Evolutionary conservation across 2,888 invertebrate genomes (phyloP).

Genomic region (Andrena minutula): DNA sequence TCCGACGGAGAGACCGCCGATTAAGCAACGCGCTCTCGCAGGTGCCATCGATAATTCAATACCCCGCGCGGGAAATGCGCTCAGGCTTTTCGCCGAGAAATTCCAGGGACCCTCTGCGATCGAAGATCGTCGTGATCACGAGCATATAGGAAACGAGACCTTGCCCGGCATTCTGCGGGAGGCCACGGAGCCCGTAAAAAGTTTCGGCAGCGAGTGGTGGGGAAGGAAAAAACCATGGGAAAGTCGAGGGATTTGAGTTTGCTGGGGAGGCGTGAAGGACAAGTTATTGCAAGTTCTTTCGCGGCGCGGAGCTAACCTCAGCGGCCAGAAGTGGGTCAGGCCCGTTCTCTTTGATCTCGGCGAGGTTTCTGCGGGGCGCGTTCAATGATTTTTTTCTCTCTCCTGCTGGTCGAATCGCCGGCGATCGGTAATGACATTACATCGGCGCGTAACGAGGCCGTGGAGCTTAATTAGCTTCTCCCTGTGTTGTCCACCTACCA

Average conservation of each 20-base stretch:
- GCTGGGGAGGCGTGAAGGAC: slow-evolving; percentile 41
- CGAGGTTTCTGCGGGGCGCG: slow-evolving; percentile 12
- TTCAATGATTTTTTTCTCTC: not conserved
- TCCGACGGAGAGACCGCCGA: not conserved
- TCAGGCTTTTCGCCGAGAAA: not conserved
- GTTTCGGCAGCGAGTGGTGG: not conserved
- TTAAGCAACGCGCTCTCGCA: not conserved
- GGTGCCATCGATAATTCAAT: slow-evolving; percentile 4
- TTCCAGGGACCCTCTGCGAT: not conserved
- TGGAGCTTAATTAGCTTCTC: slow-evolving; percentile 27
- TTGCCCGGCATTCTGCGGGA: not conserved
- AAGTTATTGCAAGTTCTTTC: slow-evolving; percentile 43
- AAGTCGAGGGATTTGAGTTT: slow-evolving; percentile 29
- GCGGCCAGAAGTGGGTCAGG: slow-evolving; percentile 59
- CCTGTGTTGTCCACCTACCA: not conserved
- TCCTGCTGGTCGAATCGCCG: not conserved
- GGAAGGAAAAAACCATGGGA: slow-evolving; percentile 12
- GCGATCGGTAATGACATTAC: not conserved
- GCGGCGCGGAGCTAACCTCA: slow-evolving; percentile 44
- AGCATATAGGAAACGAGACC: not conserved
- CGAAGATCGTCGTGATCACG: not conserved
- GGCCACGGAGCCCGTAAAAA: not conserved
- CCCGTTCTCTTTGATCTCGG: slow-evolving; percentile 60
- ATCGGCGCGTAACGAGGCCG: not conserved
- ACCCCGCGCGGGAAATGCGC: not conserved